Base-by-base conservation (phyloP, 2,888 invertebrate genomes). In the Stratiomys singularior region DNA sequence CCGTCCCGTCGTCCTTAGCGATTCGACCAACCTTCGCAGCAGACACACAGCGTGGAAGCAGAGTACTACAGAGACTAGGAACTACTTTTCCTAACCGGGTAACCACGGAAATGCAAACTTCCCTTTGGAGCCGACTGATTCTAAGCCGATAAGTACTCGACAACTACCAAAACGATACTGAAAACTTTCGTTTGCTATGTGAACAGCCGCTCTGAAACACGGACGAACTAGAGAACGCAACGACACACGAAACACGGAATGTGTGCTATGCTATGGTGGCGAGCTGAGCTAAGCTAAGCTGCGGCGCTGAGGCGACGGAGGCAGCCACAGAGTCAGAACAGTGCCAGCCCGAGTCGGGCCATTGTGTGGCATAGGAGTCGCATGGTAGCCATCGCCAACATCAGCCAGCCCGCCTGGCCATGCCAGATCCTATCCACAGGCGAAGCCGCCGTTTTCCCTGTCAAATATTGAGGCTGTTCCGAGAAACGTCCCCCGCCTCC, bases 141-240 rank as follows among this genome's bases (percentile, higher is more conserved):
- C 78, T 80, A 80, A 78, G 78, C 76, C 79, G 80, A 79, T 81
- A 81, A 80, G 72, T 81, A 79, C 85, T 84, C 86, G 84, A 85
- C 86, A 85, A 85, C 86, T 85, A 85, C 85, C 85, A 84, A 85
- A 83, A 85, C 84, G 84, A 84, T 84, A 86, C 86, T 86, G 83
- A 84, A 81, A 77, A 69, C 69, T 69, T 77, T 66, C 30, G 56
- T 66, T 60, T 60, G 76, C 56, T 56, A 67, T 77, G 46, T 56
- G 66, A 63, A 64, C 76, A 44, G 58, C 58, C 74, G 58, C 74
- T 58, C 63, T 46, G 44, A 66, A 66, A 27, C 27, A 64, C 18
- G 52, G 58, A 15, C 56, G 58, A 44, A 37, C 56, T 72, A 72
- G 72, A 72, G 58, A 72, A 72, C 72, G 72, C 72, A 72, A 56